Percentiles rank a stretch among this genome's conserved stretches.
Evolutionary conservation across 2,113 vertebrate species (phyloP).

Genomic region (Tenrec ecaudatus): DNA sequence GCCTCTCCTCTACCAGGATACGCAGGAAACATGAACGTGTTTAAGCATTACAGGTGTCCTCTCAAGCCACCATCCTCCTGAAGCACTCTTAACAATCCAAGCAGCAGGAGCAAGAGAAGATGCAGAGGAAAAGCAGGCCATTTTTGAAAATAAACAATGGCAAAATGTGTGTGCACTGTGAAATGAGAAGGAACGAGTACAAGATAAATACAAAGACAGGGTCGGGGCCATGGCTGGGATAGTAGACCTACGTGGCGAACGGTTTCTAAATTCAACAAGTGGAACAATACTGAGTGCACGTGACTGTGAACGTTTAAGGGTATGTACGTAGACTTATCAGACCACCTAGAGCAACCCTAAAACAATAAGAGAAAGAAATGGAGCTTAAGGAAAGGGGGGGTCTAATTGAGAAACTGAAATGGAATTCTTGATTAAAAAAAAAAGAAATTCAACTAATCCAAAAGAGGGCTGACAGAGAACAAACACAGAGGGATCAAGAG

Average conservation of each 20-base stretch:
- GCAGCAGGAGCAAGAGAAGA: neutral
- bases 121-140: neutral
- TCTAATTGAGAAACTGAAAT: neutral
- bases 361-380: neutral
- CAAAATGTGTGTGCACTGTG: neutral
- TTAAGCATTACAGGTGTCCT: neutral
- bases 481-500: neutral
- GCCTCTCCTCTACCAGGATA: neutral
- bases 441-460: conserved; percentile 24
- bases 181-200: neutral
- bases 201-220: neutral
- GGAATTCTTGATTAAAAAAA: neutral
- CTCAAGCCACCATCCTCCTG: neutral
- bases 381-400: neutral
- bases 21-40: neutral
- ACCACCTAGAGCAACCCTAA: neutral
- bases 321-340: neutral
- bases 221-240: too few species aligned
- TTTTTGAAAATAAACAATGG: conserved; percentile 32
- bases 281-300: neutral
- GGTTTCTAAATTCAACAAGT: neutral
- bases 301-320: neutral
- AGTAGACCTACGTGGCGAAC: neutral
- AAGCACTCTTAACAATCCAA: conserved; percentile 5
- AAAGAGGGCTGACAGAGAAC: neutral